A percentile compares a stretch with the other conserved stretches of the same genome.
Conservation (phyloP, 2,797 vertebrate genomes). For the Cossypha niveicapilla region DNA sequence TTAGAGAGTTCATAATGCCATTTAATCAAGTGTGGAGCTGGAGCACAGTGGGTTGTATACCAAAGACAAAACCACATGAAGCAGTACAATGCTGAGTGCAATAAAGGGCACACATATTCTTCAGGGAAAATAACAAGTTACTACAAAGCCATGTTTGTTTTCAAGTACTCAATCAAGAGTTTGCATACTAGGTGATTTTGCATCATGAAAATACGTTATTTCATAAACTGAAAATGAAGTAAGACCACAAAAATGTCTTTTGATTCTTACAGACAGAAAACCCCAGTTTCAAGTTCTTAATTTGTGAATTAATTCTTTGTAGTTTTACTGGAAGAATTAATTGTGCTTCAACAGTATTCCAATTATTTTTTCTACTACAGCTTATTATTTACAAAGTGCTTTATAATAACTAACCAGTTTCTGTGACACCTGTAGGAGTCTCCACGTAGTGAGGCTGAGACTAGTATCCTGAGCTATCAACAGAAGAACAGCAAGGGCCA, state of each 20-base stretch:
- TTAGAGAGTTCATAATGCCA: constrained; percentile 30
- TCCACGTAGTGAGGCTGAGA: not conserved
- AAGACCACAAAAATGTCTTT: constrained; percentile 8
- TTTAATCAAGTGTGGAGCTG: constrained; percentile 38
- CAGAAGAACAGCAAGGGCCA: not conserved
- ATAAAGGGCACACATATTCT: constrained; percentile 11
- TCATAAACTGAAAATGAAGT: not conserved
- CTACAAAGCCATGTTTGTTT: constrained; percentile 44
- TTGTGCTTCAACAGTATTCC: not conserved
- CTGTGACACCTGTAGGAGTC: not conserved
- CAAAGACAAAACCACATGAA: constrained; percentile 51
- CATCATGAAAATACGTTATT: not conserved
- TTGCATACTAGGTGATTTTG: not conserved
- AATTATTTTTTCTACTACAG: not conserved
- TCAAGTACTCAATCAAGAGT: not conserved
- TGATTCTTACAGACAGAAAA: not conserved
- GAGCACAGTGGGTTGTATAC: not conserved
- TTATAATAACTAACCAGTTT: not conserved
- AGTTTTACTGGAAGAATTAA: constrained; percentile 3
- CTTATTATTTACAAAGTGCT: not conserved
- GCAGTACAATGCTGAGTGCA: not conserved
- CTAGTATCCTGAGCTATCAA: not conserved
- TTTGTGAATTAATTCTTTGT: not conserved
- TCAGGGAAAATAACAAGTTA: constrained; percentile 29
- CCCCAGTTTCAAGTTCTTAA: not conserved